Evolutionary conservation across 2,888 invertebrate species (phyloP).

Genomic region (Pharmacophagus antenor): DNA sequence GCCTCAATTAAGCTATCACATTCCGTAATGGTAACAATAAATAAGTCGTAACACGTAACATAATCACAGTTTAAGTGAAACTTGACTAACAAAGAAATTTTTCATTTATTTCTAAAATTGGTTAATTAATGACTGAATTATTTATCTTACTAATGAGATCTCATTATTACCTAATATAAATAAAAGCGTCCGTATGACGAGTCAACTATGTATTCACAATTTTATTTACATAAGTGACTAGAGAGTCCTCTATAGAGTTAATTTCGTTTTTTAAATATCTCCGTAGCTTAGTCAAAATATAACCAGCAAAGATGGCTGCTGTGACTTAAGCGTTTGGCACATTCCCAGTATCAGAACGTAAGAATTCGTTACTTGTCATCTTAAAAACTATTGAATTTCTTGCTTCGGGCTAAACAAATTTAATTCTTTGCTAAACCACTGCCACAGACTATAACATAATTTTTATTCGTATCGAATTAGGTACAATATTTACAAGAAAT

Average conservation of each 20-base stretch:
- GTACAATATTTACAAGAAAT: slow-evolving; percentile 61
- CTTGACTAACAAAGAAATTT: slow-evolving; percentile 79
- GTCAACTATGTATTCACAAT: slow-evolving; percentile 78
- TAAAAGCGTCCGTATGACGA: slow-evolving; percentile 71
- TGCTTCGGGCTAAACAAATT: slow-evolving; percentile 49
- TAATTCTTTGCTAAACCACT: slow-evolving; percentile 40
- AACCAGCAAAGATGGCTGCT: slow-evolving; percentile 60
- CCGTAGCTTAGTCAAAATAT: slow-evolving; percentile 63
- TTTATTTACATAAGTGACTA: slow-evolving; percentile 79
- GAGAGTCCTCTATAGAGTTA: slow-evolving; percentile 70
- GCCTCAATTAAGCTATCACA: slow-evolving; percentile 75
- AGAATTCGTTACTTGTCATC: slow-evolving; percentile 49
- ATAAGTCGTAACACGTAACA: slow-evolving; percentile 74
- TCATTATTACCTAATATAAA: slow-evolving; percentile 73
- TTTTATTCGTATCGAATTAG: slow-evolving; percentile 53
- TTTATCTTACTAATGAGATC: slow-evolving; percentile 79
- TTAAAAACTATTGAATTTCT: slow-evolving; percentile 54
- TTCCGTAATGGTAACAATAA: slow-evolving; percentile 73
- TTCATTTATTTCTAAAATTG: slow-evolving; percentile 71
- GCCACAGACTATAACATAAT: slow-evolving; percentile 42
- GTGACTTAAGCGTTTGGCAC: slow-evolving; percentile 75
- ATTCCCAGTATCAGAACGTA: slow-evolving; percentile 69
- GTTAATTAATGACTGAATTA: slow-evolving; percentile 78
- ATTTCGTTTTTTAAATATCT: slow-evolving; percentile 57
- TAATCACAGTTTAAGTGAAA: slow-evolving; percentile 78